Evolutionary conservation across 2,113 vertebrate genomes (phyloP), one percentile per base, ranked within the genome.

Genomic region (Ascaphus truei): DNA sequence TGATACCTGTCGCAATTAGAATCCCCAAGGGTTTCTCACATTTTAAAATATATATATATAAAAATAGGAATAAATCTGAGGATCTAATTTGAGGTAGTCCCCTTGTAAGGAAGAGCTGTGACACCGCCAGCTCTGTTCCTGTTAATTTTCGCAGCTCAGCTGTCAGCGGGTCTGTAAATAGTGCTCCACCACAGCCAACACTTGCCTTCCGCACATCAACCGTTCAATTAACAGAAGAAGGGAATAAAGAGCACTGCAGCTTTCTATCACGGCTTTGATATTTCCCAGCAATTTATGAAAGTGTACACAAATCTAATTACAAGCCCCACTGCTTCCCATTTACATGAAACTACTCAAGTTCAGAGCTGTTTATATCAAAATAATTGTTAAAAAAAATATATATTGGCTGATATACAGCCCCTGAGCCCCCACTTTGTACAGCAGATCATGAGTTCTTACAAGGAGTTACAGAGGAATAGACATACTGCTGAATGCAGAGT

Each of bases 171-270:
- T 85, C 77, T 85, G 82, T 84, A 84, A 86, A 84, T 85, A 86
- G 82, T 78, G 75, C 79, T 81, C 80, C 9, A 33, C 39, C 59
- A 82, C 39, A 82, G 80, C 75, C 81, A 81, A 80, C 76, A 79
- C 83, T 83, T 81, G 77, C 85, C 81, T 81, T 85, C 82, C 84
- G 81, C 84, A 86, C 83, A 83, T 84, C 85, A 83, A 81, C 83
- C 80, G 80, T 84, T 88, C 85, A 86, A 88, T 88, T 88, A 88
- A 84, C 81, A 83, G 83, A 82, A 84, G 83, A 82, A 85, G 79
- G 78, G 81, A 85, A 85, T 78, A 83, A 85, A 81, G 82, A 83
- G 76, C 75, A 75, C 77, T 78, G 76, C 76, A 76, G 75, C 76
- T 80, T 85, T 83, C 83, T 82, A 85, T 81, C 81, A 79, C 0